Evolutionary conservation across 2,113 vertebrate species (phyloP), one percentile per base, ranked within the genome.

Genomic region (Electrona antarctica): DNA sequence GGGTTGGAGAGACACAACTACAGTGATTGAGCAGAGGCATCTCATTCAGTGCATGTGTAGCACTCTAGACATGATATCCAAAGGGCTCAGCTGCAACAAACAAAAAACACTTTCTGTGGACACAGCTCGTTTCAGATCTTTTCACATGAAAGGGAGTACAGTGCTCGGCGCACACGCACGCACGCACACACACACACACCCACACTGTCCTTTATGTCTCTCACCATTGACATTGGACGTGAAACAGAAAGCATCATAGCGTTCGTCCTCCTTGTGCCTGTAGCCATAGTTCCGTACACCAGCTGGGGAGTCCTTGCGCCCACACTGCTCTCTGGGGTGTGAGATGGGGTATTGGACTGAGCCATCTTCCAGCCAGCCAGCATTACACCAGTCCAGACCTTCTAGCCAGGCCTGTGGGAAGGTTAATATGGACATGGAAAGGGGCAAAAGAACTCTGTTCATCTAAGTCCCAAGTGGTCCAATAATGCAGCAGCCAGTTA

Each of bases 301-400:
- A 0, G 94, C 93, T 0, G 95, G 92, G 0, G 80, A 89, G 64
- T 95, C 94, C 69, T 94, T 95, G 47, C 73, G 92, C 12, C 97
- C 97, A 1, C 97, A 98, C 66, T 93, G 77, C 62, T 96, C 96
- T 8, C 96, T 92, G 0, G 97, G 96, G 73, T 93, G 93, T 71
- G 95, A 89, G 85, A 98, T 96, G 1, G 97, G 97, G 15, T 98
- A 98, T 64, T 97, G 96, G 71, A 98, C 97, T 0, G 97, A 98
- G 59, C 96, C 96, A 1, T 98, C 97, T 33, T 96, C 90, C 80
- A 99, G 87, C 97, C 97, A 99, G 45, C 97, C 97, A 0, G 97
- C 97, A 9, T 98, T 97, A 89, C 97, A 99, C 97, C 97, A 98
- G 81, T 98, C 96, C 78, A 98, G 83, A 0, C 96, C 97, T 0